phyloP scores from a whole-genome alignment of 1,140 invertebrate genomes.

The Penaeus vannamei region DNA sequence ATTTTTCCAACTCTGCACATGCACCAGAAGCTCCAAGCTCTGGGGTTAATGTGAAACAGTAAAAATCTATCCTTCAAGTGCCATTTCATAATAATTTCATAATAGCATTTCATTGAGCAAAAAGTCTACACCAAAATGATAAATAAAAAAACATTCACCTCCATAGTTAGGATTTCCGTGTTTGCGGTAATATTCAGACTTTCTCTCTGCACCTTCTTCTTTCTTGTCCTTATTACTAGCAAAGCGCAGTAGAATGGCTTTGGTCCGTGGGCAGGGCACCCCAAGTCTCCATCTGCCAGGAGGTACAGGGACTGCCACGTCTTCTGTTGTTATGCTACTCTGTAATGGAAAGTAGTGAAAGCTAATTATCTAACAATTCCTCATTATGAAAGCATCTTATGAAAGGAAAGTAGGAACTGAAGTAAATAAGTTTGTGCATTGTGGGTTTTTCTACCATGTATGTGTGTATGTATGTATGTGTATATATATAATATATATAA shows the following conservation, averaged over 20 bases:
- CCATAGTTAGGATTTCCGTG: conserved; percentile 37
- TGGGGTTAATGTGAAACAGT: too few relatives aligned
- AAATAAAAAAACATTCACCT: not conserved
- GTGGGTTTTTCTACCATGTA: too few relatives aligned
- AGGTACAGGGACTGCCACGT: conserved; percentile 48
- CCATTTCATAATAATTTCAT: too few relatives aligned
- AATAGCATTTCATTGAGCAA: too few relatives aligned
- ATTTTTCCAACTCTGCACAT: too few relatives aligned
- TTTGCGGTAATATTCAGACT: conserved; percentile 33
- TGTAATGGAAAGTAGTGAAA: not conserved
- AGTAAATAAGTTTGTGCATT: too few relatives aligned
- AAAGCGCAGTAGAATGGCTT: conserved; percentile 57
- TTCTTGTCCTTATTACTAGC: conserved; percentile 56
- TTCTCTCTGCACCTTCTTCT: conserved; percentile 29
- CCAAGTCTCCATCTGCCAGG: conserved; percentile 59
- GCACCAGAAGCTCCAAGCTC: too few relatives aligned
- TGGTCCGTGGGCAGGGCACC: conserved; percentile 57
- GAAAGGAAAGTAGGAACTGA: too few relatives aligned
- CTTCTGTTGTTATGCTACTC: conserved; percentile 40
- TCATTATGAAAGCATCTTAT: not conserved
- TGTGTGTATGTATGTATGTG: too few relatives aligned
- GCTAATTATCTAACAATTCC: not conserved
- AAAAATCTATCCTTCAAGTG: too few relatives aligned
- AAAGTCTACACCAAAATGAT: not conserved
- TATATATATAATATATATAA: too few relatives aligned